Evolutionary conservation across 2,888 invertebrate genomes (phyloP).

Genomic region (Exephanes ischioxanthus): DNA sequence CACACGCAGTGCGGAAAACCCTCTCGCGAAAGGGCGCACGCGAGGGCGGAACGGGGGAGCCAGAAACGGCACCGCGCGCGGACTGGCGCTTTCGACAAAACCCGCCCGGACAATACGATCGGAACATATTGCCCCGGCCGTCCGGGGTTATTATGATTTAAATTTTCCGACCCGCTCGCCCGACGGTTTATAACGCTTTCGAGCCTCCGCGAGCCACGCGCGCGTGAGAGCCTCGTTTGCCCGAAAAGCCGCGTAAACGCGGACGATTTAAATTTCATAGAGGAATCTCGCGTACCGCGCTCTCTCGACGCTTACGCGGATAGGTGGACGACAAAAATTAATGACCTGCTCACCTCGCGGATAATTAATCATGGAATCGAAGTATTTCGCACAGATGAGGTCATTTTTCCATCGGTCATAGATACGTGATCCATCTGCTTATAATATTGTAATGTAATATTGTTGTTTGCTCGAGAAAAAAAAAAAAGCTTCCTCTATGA

Average conservation of each 20-base stretch:
- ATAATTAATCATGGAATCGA: too few species aligned
- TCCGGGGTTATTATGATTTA: slow-evolving; percentile 82
- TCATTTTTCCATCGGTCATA: too few species aligned
- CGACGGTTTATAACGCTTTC: slow-evolving; percentile 35
- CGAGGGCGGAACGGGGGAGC: slow-evolving; percentile 57
- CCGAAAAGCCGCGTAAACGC: slow-evolving; percentile 29
- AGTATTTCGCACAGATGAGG: too few species aligned
- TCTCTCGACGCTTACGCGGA: neutral
- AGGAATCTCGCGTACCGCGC: slow-evolving; percentile 2
- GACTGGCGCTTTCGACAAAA: slow-evolving; percentile 65
- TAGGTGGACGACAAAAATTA: neutral
- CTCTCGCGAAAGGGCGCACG: slow-evolving; percentile 64
- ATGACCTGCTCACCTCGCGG: neutral
- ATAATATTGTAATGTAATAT: too few species aligned
- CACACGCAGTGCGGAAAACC: slow-evolving; percentile 63
- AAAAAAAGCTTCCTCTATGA: too few species aligned
- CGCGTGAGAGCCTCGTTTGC: slow-evolving; percentile 6
- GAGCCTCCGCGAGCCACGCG: neutral
- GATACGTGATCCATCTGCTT: too few species aligned
- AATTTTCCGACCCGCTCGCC: slow-evolving; percentile 75
- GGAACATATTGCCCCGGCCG: slow-evolving; percentile 78
- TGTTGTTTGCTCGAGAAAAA: too few species aligned
- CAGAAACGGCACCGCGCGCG: slow-evolving; percentile 13
- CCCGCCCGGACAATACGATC: slow-evolving; percentile 77
- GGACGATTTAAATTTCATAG: slow-evolving; percentile 25